Evolutionary conservation across 2,797 vertebrate species (phyloP), one percentile per base, ranked within the genome.

Genomic region (Hippoglossus hippoglossus): DNA sequence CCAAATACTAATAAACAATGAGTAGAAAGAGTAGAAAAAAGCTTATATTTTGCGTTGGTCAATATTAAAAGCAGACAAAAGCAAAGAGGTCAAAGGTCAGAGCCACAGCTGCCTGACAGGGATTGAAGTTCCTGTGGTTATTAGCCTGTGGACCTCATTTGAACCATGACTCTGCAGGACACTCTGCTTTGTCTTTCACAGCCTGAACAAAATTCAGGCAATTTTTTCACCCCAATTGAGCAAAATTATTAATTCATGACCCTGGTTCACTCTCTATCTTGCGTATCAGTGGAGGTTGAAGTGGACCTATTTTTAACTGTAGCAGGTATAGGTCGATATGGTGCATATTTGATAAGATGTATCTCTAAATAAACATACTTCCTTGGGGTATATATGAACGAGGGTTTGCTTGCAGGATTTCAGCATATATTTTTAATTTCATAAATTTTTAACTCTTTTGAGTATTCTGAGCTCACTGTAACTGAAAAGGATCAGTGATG

Each of bases 241-340:
- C 28, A 70, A 67, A 83, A 80, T 86, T 1, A 85, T 73, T 88
- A 73, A 85, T 91, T 87, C 65, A 84, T 82, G 67, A 81, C 41
- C 47, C 44, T 0, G 1, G 36, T 80, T 81, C 61, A 62, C n/a
- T 66, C 68, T 65, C 77, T 63, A 50, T 84, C 79, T 54, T 64
- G 19, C 1, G 6, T 59, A 61, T 13, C 53, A 36, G 51, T n/a
- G 36, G 49, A 28, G 36, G 12, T 13, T 52, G 1, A 69, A 51
- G 21, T 57, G 10, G 9, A 51, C 15, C 70, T 79, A 79, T 85
- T 79, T 87, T 77, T 74, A 80, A 26, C 46, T 58, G 56, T 25
- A 28, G 47, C 10, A 55, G 49, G 46, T 31, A 21, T 71, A 67
- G 21, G 4, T 75, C 13, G 22, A 24, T n/a, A 6, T 54, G 18